These are phyloP conservation scores for Chorisops tibialis DNA, from an alignment of 2,888 invertebrate genomes.

Conservation along the genomic window DNA sequence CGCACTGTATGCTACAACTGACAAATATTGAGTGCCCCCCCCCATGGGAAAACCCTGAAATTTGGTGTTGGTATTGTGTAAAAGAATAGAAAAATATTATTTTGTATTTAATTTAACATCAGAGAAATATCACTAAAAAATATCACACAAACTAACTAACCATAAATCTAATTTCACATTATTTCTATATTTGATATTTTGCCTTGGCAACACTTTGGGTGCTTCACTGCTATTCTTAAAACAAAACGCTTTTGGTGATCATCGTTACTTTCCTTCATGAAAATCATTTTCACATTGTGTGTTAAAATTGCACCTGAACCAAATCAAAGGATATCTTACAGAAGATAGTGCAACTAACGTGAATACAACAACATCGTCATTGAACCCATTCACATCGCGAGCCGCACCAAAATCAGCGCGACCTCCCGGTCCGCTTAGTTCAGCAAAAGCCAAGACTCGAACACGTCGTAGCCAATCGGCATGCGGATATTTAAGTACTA, in stretches of 20 bases:
- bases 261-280: background rate
- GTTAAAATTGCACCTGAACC: conserved; percentile 2
- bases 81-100: no score
- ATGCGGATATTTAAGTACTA: conserved; percentile 33
- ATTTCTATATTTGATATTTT: conserved; percentile 10
- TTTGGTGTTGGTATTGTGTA: no score
- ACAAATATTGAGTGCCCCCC: no score
- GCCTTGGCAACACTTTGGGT: background rate
- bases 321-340: conserved; percentile 51
- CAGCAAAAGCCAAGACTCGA: conserved; percentile 46
- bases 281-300: background rate
- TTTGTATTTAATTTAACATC: no score
- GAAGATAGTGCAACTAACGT: conserved; percentile 44
- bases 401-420: conserved; percentile 7
- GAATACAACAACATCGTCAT: conserved; percentile 36
- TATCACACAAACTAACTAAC: background rate
- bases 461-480: conserved; percentile 47
- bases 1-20: no score
- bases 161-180: background rate
- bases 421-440: conserved; percentile 47
- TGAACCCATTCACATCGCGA: background rate
- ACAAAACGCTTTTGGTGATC: conserved; percentile 12
- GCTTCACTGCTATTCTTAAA: background rate
- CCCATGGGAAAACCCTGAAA: no score
- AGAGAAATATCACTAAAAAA: no score